phyloP scores from a whole-genome alignment of 2,888 invertebrate genomes.

The Drosophila cognata region DNA sequence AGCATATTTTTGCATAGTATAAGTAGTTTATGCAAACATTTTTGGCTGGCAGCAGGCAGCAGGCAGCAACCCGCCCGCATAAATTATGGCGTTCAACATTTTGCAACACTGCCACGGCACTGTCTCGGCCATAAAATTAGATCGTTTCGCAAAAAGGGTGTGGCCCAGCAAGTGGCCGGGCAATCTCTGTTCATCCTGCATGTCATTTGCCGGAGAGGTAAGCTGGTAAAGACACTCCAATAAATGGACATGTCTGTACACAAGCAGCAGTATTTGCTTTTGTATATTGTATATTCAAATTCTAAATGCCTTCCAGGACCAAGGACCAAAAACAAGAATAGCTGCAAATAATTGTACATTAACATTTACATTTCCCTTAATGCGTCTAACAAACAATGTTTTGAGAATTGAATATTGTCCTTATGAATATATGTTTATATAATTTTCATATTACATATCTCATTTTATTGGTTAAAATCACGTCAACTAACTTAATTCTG shows the following conservation, averaged over 20 bases:
- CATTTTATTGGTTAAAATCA: background rate
- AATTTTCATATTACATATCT: background rate
- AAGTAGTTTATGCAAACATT: slow-evolving; percentile 77
- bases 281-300: background rate
- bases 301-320: background rate
- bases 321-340: background rate
- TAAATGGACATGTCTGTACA: slow-evolving; percentile 4
- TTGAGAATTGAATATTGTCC: background rate
- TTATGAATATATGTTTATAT: background rate
- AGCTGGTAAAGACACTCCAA: slow-evolving; percentile 22
- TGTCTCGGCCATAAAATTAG: slow-evolving; percentile 62
- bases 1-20: slow-evolving; percentile 78
- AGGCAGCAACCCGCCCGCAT: slow-evolving; percentile 66
- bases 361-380: background rate
- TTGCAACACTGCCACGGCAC: slow-evolving; percentile 42
- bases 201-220: slow-evolving; percentile 56
- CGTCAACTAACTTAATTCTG: background rate
- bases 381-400: background rate
- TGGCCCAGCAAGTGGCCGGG: slow-evolving; percentile 55
- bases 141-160: slow-evolving; percentile 60
- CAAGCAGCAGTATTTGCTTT: background rate
- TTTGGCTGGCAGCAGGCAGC: slow-evolving; percentile 29
- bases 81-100: slow-evolving; percentile 66
- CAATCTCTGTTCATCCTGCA: slow-evolving; percentile 67
- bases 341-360: background rate